Conservation (phyloP, 2,113 vertebrate genomes). For the Spizaetus ornatus region DNA sequence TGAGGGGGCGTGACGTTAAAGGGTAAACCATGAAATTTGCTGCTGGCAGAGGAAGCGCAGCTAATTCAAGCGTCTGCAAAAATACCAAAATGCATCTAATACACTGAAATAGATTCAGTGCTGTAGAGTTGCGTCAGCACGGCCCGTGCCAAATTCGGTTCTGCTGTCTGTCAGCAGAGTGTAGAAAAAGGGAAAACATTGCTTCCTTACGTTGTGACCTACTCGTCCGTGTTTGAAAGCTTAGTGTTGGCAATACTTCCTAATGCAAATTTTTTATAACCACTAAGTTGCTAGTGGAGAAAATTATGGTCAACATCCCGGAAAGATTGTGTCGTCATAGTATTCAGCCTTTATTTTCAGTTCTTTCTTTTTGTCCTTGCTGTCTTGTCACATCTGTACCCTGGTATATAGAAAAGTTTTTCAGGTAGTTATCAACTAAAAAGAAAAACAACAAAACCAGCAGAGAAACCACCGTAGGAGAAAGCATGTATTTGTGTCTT, state of each 20-base stretch:
- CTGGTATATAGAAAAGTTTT: neutral
- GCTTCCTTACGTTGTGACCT: rapidly evolving
- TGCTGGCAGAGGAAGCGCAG: neutral
- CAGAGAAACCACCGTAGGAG: neutral
- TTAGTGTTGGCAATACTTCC: too few species aligned
- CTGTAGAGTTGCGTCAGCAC: rapidly evolving
- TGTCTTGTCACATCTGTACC: neutral
- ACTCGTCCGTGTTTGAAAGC: rapidly evolving
- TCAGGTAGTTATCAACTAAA: neutral
- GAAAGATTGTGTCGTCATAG: neutral
- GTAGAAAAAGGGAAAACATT: neutral
- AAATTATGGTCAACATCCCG: neutral
- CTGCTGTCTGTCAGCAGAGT: neutral
- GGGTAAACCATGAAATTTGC: too few species aligned
- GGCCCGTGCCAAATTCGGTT: rapidly evolving
- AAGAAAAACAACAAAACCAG: neutral
- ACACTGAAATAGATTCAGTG: too few species aligned
- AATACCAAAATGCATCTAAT: rapidly evolving
- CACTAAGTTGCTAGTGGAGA: neutral
- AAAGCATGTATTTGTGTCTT: neutral
- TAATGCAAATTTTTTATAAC: neutral
- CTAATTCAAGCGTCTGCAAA: neutral
- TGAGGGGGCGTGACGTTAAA: rapidly evolving
- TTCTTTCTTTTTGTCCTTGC: neutral
- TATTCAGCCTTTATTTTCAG: neutral